Evolutionary conservation across 2,113 vertebrate species (phyloP).

Genomic region (Cacatua alba): DNA sequence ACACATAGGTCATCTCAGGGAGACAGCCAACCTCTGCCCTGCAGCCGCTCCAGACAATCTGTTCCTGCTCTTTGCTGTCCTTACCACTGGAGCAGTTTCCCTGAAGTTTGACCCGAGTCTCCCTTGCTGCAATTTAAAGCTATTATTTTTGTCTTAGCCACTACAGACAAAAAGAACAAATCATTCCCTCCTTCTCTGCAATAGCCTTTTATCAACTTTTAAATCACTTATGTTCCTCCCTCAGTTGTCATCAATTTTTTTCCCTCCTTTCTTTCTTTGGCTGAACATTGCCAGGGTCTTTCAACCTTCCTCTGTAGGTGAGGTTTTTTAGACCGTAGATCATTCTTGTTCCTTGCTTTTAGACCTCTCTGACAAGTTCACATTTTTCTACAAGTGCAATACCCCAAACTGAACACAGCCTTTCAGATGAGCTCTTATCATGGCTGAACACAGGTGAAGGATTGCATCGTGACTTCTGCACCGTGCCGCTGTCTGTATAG

Average conservation of each 20-base stretch:
- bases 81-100: not conserved
- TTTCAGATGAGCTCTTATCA: not conserved
- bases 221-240: constrained; percentile 51
- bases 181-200: constrained; percentile 49
- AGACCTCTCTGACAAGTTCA: constrained; percentile 1
- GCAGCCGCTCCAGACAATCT: not conserved
- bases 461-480: not conserved
- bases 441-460: not conserved
- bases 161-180: constrained; percentile 60
- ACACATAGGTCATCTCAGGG: not conserved
- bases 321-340: constrained; percentile 5
- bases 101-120: constrained; percentile 35
- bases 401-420: not conserved
- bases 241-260: not conserved
- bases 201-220: constrained; percentile 61
- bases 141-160: constrained; percentile 52
- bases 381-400: not conserved
- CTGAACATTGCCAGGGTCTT: constrained; percentile 6
- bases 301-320: constrained; percentile 1
- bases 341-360: constrained; percentile 10
- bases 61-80: not conserved
- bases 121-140: constrained; percentile 49
- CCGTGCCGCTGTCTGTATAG: not conserved
- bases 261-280: not conserved
- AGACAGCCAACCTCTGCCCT: not conserved